These are phyloP conservation scores for Andrena hattorfiana DNA, from an alignment of 2,888 invertebrate species.

Conservation along the genomic window DNA sequence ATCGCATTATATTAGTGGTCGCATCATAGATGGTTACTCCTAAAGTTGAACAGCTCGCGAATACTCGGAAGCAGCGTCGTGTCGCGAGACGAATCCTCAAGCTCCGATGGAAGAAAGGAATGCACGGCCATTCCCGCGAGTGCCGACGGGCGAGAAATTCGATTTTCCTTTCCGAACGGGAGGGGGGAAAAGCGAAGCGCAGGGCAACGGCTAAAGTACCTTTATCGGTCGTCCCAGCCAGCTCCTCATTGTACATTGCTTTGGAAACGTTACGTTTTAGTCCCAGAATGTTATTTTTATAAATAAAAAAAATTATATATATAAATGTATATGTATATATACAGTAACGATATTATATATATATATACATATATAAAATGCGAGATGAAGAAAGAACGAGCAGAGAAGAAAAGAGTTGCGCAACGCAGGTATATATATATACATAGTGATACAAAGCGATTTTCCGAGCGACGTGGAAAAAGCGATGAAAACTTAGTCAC, in stretches of 20 bases:
- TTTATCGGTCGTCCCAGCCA: slow-evolving; percentile 69
- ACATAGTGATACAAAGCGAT: slow-evolving; percentile 78
- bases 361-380: slow-evolving; percentile 55
- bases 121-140: slow-evolving; percentile 42
- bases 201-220: slow-evolving; percentile 61
- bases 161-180: slow-evolving; percentile 47
- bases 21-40: slow-evolving; percentile 46
- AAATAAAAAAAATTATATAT: slow-evolving; percentile 78
- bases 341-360: slow-evolving; percentile 77
- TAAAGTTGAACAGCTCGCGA: slow-evolving; percentile 21
- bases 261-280: slow-evolving; percentile 79
- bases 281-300: slow-evolving; percentile 84
- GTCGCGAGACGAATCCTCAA: slow-evolving; percentile 37
- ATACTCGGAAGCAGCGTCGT: slow-evolving; percentile 19
- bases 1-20: slow-evolving; percentile 53
- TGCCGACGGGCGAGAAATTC: slow-evolving; percentile 51
- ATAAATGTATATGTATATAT: slow-evolving; percentile 80
- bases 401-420: slow-evolving; percentile 44
- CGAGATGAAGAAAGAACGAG: slow-evolving; percentile 26
- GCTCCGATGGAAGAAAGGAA: slow-evolving; percentile 34
- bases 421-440: slow-evolving; percentile 55
- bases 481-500: slow-evolving; percentile 82
- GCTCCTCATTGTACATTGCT: slow-evolving; percentile 74
- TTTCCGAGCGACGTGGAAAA: slow-evolving; percentile 80
- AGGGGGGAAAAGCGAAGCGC: slow-evolving; percentile 35